Evolutionary conservation across 2,888 invertebrate species (phyloP), one percentile per base, ranked within the genome.

Genomic region (Drosophila falleni): DNA sequence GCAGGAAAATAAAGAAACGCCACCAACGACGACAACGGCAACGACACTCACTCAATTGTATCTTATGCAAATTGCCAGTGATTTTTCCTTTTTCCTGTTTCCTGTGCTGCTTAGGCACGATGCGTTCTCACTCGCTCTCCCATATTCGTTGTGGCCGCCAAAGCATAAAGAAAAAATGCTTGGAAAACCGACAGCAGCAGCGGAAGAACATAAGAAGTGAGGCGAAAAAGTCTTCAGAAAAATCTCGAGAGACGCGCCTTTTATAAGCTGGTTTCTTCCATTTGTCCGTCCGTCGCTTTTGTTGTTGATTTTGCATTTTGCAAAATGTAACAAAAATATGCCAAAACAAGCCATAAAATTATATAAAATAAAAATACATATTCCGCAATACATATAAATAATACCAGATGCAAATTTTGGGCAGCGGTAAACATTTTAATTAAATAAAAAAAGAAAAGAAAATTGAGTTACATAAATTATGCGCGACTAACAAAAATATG

Each of bases 11-110:
- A 84, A 69, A 81, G 65, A 61, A 79, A 81, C 13, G 49, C 26
- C 42, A 26, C 23, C 19, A 16, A 41, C 37, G 23, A 44, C 44
- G 53, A 50, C 26, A 42, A 70, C 61, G 33, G 26, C 75, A 69
- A 80, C 81, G 76, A 84, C 84, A 89, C 87, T 89, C 85, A 89
- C 90, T 88, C 85, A 85, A 85, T 85, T 89, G 89, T 88, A 89
- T 89, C 89, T 86, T 86, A 86, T 86, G 86, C 86, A 86, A 86
- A 86, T 86, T 89, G 89, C 84, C 90, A 75, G 86, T 87, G 90
- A 86, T 89, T 86, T 86, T 88, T 86, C 87, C 89, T 87, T 74
- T 78, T 77, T 71, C 73, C 71, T 71, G 80, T 72, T 79, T 69
- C 74, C 78, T 77, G 74, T 65, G 64, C 77, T 69, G 74, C 71